Conservation (phyloP, 1,140 invertebrate species). For the Dysdera silvatica region DNA sequence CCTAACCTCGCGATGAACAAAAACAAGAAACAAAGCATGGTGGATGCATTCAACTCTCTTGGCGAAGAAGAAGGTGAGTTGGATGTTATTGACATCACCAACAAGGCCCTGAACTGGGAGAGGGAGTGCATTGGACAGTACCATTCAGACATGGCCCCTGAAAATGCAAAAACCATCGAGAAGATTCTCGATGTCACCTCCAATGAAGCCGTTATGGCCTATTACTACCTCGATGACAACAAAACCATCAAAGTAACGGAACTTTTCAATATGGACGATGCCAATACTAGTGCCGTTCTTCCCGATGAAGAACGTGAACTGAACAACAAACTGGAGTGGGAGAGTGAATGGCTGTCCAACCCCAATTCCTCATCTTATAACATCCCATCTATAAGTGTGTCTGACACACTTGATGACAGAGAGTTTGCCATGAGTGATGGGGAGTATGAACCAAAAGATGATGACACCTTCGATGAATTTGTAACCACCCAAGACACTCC, state of each 20-base stretch:
- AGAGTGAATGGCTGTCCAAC: conserved; percentile 14
- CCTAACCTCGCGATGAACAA: not conserved
- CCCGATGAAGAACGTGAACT: conserved; percentile 20
- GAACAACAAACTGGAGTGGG: conserved; percentile 25
- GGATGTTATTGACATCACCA: conserved; percentile 35
- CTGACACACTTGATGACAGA: conserved; percentile 11
- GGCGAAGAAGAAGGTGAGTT: conserved; percentile 23
- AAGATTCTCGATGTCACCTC: conserved; percentile 75
- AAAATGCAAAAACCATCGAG: conserved; percentile 68
- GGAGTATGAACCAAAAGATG: conserved; percentile 3
- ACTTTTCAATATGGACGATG: conserved; percentile 73
- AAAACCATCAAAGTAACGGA: conserved; percentile 77
- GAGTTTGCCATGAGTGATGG: conserved; percentile 17
- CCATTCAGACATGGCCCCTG: conserved; percentile 20
- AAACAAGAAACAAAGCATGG: conserved; percentile 7
- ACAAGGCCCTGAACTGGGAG: conserved; percentile 31
- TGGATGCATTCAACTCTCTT: conserved; percentile 24
- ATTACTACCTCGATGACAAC: conserved; percentile 70
- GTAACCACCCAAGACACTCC: not conserved
- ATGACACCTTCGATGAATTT: not conserved
- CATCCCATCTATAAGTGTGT: not conserved
- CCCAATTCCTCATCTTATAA: not conserved
- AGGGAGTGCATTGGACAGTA: conserved; percentile 24
- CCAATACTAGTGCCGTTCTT: conserved; percentile 40
- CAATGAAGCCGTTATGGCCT: conserved; percentile 78